Base-by-base conservation (phyloP, 1,140 invertebrate genomes). In the Stegodyphus mimosarum region DNA sequence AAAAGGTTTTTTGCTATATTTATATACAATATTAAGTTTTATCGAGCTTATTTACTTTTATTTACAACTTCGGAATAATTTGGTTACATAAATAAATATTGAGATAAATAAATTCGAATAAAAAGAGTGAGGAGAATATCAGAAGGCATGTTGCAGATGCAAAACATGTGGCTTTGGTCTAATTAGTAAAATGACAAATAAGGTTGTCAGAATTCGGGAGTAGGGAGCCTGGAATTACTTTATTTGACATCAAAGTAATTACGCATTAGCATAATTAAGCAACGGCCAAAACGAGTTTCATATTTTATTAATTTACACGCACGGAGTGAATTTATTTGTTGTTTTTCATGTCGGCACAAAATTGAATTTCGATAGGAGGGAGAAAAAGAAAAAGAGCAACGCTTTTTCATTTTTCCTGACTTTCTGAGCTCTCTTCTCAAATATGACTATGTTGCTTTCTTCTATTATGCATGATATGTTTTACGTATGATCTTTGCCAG, bases 291-390 rank as follows among this genome's bases (percentile, higher is more conserved):
- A 77, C 53, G 75, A 85, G 83, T 85, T 85, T 85, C 83, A 85
- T 85, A 85, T 85, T 85, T 85, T 85, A 85, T 85, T 85, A 85
- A 77, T 85, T 85, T 85, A 78, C 83, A 77, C 73, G 71, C 83
- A 76, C 5, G 71, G 83, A 85, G 49, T 48, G 69, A 71, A 85
- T 85, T 84, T 73, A 84, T 84, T 84, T 84, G 83, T 84, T 84
- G 71, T 74, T 83, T 83, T 83, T 83, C 80, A 74, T 76, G 73
- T 84, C 83, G 63, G 73, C 73, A 77, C 72, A 77, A 84, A 76
- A 76, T 84, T 84, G 83, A 84, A 84, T 84, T 84, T 71, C 83
- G 74, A 84, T 84, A 77, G 51, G n/a, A 50, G 48, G 48, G 48
- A 15, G 51, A n/a, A 48, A 67, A 17, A 50, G 52, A 77, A 77